Base-by-base conservation (phyloP, 2,113 vertebrate genomes). In the Salvelinus sp. region DNA sequence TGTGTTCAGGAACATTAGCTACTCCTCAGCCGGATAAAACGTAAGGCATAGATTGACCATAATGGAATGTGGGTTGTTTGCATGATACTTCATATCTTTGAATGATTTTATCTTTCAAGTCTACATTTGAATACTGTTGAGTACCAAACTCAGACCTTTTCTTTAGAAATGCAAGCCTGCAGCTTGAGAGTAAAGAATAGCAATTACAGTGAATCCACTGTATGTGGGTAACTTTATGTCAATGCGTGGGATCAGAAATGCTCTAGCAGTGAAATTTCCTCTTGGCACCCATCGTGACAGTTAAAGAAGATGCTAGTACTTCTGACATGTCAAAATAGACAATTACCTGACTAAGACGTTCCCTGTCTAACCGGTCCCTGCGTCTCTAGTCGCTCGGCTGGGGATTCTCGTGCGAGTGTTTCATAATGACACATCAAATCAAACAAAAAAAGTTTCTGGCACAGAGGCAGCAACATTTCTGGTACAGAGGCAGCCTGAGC, bases 91-190 rank as follows among this genome's bases (percentile, higher is more conserved):
- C 38, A 12, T 44, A 44, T 44, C 7, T 9, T 44, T 44, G 38
- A 10, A 44, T 10, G 38, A 44, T 82, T 87, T 78, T 69, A 54
- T 48, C 73, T 83, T 86, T 78, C 75, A 81, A 76, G 73, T 67
- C 66, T 76, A 71, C 68, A 63, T 63, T 48, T 30, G 76, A 77
- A 77, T 2, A 72, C 38, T 1, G 83, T 74, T 79, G 72, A 62
- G 65, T 66, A 6, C 13, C 18, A 57, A 57, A 20, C 54, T 20
- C 54, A 57, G 20, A 57, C 54, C 54, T 14, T 57, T 18, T 18
- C 54, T 6, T 57, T 16, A 20, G 54, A 20, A 57, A 20, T 57
- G 54, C 54, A 57, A 57, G 20, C 20, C 54, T 57, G 38, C 54
- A 57, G 54, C 5, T 57, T 57, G 20, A 57, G 54, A 57, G 54